A percentile compares a stretch with the other conserved stretches of the same genome.
phyloP scores from a whole-genome alignment of 2,113 vertebrate genomes.

The Ornithorhynchus anatinus region DNA sequence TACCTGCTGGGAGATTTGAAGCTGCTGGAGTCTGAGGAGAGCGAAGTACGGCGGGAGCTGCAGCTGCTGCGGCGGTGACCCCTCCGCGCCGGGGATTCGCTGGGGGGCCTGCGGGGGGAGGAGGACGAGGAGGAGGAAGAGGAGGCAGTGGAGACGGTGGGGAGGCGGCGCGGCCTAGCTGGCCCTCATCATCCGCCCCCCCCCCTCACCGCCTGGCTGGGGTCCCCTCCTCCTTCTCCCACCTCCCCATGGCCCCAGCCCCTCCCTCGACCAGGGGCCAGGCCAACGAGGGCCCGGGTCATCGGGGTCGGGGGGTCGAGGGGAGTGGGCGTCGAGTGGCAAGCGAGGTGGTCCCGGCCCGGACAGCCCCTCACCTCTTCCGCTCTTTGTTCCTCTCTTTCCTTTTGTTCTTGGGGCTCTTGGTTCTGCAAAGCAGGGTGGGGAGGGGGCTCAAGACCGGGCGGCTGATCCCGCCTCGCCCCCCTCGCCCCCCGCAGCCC shows the following conservation, averaged over 20 bases:
- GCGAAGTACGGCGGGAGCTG: conserved; percentile 87
- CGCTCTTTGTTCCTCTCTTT: conserved; percentile 96
- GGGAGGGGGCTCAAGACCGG: not conserved
- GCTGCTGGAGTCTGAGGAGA: conserved; percentile 85
- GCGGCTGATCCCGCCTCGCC: not conserved
- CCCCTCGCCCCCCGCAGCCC: not conserved
- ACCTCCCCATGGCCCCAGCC: not conserved
- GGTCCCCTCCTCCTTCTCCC: not conserved
- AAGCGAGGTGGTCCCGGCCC: rapidly evolving
- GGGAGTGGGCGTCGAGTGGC: rapidly evolving
- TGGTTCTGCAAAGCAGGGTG: conserved; percentile 77
- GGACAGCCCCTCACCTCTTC: conserved; percentile 81
- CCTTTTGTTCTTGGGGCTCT: conserved; percentile 92
- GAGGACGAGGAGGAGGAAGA: not conserved
- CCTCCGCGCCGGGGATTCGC: conserved; percentile 81
- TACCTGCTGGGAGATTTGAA: conserved; percentile 93
- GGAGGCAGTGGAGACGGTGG: not conserved
- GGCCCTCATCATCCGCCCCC: not conserved
- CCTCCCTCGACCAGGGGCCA: not conserved
- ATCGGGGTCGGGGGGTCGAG: not conserved
- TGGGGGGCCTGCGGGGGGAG: conserved; percentile 77
- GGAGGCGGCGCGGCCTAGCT: not conserved
- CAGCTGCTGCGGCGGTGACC: conserved; percentile 88
- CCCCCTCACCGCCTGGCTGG: not conserved
- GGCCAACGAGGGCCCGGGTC: not conserved